A percentile compares a stretch with the other conserved stretches of the same genome.
Conservation (phyloP, 64 coral and sea anemone genomes). For the Hydrozoanthus tunicans region DNA sequence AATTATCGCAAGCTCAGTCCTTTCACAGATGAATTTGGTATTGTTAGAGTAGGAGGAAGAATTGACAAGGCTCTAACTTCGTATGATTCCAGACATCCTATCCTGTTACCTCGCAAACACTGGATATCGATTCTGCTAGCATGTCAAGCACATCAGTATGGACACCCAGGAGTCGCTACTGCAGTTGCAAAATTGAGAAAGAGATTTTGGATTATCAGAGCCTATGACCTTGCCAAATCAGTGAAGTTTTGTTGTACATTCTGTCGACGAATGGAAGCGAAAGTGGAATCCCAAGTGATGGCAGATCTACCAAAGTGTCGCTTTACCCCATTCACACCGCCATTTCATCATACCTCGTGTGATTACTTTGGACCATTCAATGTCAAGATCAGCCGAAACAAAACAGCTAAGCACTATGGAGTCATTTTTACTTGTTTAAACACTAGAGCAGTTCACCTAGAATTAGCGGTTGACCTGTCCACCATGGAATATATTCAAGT, state of each 20-base stretch:
- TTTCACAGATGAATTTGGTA: conserved; percentile 3
- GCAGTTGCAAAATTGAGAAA: conserved; percentile 12
- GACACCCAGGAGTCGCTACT: neutral
- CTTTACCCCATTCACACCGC: conserved; percentile 1
- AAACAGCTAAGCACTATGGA: too few relatives aligned
- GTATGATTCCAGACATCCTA: conserved; percentile 18
- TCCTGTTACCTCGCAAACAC: neutral
- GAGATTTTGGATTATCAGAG: conserved; percentile 21
- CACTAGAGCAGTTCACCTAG: conserved; percentile 16
- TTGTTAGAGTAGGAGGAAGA: conserved; percentile 4
- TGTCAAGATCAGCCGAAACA: neutral
- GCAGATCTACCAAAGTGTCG: neutral
- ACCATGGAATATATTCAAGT: conserved; percentile 15
- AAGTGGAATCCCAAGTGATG: conserved; percentile 19
- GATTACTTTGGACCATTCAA: conserved; percentile 13
- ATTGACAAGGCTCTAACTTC: neutral
- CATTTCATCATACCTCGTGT: neutral
- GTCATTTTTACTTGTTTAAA: neutral
- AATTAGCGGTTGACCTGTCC: neutral
- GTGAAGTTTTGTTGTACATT: conserved; percentile 5
- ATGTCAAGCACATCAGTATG: neutral
- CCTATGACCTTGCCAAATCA: conserved; percentile 5
- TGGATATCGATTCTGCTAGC: conserved; percentile 4
- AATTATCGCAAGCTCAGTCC: conserved; percentile 28
- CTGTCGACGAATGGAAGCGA: conserved; percentile 17